Percentiles rank a stretch among this genome's conserved stretches.
These are phyloP conservation scores for Leucozona laternaria DNA, from an alignment of 2,888 invertebrate genomes.

Conservation along the genomic window DNA sequence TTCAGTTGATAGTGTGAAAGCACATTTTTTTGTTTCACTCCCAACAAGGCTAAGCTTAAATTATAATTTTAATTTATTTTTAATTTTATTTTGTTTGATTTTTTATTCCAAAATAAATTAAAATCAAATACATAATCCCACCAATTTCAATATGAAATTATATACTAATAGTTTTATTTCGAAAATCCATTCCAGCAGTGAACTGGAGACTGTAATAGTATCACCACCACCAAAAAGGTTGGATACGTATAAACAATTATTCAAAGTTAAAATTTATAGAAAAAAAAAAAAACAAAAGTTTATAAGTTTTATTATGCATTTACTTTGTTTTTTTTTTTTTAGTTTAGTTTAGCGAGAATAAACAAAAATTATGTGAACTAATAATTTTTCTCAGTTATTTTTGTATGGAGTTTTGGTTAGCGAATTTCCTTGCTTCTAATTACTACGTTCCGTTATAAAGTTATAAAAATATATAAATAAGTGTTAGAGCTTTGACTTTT, in stretches of 20 bases:
- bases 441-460: constrained; percentile 39
- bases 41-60: constrained; percentile 49
- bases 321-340: constrained; percentile 16
- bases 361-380: constrained; percentile 60
- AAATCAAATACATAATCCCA: constrained; percentile 42
- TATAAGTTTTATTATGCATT: constrained; percentile 54
- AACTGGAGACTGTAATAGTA: constrained; percentile 81
- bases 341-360: constrained; percentile 46
- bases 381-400: constrained; percentile 38
- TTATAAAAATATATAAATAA: constrained; percentile 23
- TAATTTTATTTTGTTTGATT: constrained; percentile 56
- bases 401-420: constrained; percentile 57
- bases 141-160: constrained; percentile 46
- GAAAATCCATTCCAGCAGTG: constrained; percentile 82
- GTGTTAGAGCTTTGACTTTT: constrained; percentile 58
- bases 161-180: constrained; percentile 69
- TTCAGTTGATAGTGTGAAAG: constrained; percentile 42
- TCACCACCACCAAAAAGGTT: constrained; percentile 83
- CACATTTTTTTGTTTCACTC: constrained; percentile 31
- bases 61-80: constrained; percentile 39
- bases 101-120: constrained; percentile 15
- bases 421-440: constrained; percentile 53
- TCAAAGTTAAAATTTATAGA: constrained; percentile 45
- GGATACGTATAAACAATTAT: constrained; percentile 77
- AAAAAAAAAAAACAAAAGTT: constrained; percentile 37